Evolutionary conservation across 1,140 invertebrate genomes (phyloP), one percentile per base, ranked within the genome.

Genomic region (Leucophenga varia): DNA sequence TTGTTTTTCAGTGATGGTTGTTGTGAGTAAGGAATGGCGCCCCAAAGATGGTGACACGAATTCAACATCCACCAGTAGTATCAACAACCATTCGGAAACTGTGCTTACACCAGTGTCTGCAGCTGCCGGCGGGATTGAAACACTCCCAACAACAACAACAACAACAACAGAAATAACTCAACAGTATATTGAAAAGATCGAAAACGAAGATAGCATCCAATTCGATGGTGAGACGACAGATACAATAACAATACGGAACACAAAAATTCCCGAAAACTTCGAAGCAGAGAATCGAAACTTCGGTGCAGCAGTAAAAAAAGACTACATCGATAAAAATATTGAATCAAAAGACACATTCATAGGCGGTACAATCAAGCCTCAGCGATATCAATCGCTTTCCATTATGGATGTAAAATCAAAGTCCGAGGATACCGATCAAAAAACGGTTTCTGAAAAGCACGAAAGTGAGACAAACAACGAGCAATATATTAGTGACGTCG

Each of bases 21-120:
- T 67, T 48, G 63, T 59, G 35, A 59, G 63, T 36, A 67, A 61
- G 31, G 63, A 67, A 59, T 61, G 53, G 63, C 38, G 30, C 31
- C 49, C 32, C 20, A 63, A 53, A 28, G 67, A 61, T 46, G 58
- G 61, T 59, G 63, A 61, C 25, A 53, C 53, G 21, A 56, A 61
- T 36, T 38, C 54, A 9, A 40, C 9, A 10, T 17, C 49, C 32
- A 14, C 32, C 10, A n/a, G 4, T 5, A 14, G 16, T 14, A n/a
- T n/a, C 32, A 34, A 10, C 12, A 14, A 14, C 32, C 4, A 10
- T 4, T 34, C 32, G 5, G 32, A 14, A 34, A 5, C 16, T 10
- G 8, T n/a, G n/a, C n/a, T n/a, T n/a, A 34, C 12, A 5, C 32
- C 7, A 34, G 12, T 14, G 32, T 14, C 32, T 14, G 32, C 8